Percentiles rank a stretch among this genome's conserved stretches.
Evolutionary conservation across 1,140 invertebrate genomes (phyloP).

Genomic region (Ruditapes philippinarum): DNA sequence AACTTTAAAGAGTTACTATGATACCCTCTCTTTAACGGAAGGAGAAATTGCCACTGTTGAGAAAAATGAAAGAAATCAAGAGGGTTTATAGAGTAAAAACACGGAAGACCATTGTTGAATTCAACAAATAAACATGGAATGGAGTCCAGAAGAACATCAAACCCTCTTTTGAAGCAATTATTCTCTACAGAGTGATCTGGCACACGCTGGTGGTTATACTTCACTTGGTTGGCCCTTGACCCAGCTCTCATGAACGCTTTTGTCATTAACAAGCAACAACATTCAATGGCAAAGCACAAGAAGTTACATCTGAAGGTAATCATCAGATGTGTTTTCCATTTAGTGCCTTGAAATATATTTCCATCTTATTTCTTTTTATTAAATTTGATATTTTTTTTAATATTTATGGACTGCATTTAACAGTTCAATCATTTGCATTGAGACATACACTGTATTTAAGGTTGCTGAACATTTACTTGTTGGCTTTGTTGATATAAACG

Average conservation of each 20-base stretch:
- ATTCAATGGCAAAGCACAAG: slow-evolving; percentile 4
- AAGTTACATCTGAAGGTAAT: neutral
- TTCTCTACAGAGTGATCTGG: too few species aligned
- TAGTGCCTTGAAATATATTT: neutral
- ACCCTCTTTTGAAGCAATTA: too few species aligned
- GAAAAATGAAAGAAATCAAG: too few species aligned
- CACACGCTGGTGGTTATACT: neutral
- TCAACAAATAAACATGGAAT: too few species aligned
- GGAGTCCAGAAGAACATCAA: too few species aligned
- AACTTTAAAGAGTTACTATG: too few species aligned
- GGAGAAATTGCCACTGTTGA: too few species aligned
- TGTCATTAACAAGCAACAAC: slow-evolving; percentile 14
- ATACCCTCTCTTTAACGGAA: too few species aligned
- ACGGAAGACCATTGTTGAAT: too few species aligned
- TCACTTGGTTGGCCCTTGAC: slow-evolving; percentile 17
- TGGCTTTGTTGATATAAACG: slow-evolving; percentile 1
- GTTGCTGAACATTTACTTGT: neutral
- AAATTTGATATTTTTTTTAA: slow-evolving; percentile 4
- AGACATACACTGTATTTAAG: too few species aligned
- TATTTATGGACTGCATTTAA: slow-evolving; percentile 13
- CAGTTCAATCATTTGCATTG: neutral
- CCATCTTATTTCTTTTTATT: too few species aligned
- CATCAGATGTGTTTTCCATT: slow-evolving; percentile 12
- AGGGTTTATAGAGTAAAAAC: too few species aligned
- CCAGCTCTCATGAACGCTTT: slow-evolving; percentile 17